These are phyloP conservation scores for Spodoptera picta DNA, from an alignment of 2,888 invertebrate genomes.

Conservation along the genomic window DNA sequence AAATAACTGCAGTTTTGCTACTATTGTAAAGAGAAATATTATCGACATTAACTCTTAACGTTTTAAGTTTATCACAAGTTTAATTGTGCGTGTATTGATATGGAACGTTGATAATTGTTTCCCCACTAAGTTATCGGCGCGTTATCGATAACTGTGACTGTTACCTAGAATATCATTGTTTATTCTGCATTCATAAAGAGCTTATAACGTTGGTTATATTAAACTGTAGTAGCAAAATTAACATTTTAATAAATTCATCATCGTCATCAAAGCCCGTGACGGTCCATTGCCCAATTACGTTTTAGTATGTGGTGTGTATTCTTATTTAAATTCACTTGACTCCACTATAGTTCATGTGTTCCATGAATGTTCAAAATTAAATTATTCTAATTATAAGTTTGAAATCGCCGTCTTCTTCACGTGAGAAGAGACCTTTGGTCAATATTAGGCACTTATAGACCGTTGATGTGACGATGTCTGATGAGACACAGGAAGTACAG, in stretches of 20 bases:
- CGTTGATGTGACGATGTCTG: too few relatives aligned
- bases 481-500: too few relatives aligned
- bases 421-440: too few relatives aligned
- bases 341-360: too few relatives aligned
- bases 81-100: slow-evolving; percentile 45
- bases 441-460: too few relatives aligned
- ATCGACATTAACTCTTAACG: slow-evolving; percentile 24
- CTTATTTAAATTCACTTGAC: too few relatives aligned
- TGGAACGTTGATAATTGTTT: slow-evolving; percentile 42
- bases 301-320: too few relatives aligned
- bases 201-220: not conserved
- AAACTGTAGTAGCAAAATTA: not conserved
- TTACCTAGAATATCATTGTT: slow-evolving; percentile 14
- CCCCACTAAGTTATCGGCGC: slow-evolving; percentile 27
- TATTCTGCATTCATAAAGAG: not conserved
- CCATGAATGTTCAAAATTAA: too few relatives aligned
- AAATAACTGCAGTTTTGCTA: slow-evolving; percentile 4
- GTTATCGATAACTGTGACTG: slow-evolving; percentile 16
- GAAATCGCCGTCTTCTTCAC: too few relatives aligned
- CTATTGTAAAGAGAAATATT: slow-evolving; percentile 11
- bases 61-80: slow-evolving; percentile 40
- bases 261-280: too few relatives aligned
- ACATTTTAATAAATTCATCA: not conserved
- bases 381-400: too few relatives aligned
- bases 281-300: too few relatives aligned